Percentiles rank a stretch among this genome's conserved stretches.
phyloP scores from a whole-genome alignment of 2,113 vertebrate species.

The Tauraco erythrolophus region DNA sequence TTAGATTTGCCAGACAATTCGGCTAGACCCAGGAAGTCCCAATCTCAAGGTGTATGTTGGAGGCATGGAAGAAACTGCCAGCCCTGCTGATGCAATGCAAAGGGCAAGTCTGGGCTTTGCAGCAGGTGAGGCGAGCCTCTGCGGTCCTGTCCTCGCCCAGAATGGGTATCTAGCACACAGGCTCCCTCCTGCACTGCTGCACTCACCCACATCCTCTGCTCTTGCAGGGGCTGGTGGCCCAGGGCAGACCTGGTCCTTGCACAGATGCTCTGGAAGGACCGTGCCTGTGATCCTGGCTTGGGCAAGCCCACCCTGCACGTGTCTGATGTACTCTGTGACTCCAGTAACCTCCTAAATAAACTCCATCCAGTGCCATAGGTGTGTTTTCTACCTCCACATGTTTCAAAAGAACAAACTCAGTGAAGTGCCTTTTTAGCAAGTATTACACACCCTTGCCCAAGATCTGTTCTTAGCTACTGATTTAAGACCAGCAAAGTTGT shows the following conservation, averaged over 20 bases:
- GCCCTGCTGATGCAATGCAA: neutral
- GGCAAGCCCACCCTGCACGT: rapidly evolving
- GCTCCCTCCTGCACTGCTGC: neutral
- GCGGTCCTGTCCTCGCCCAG: neutral
- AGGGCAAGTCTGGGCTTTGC: neutral
- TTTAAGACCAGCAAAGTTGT: neutral
- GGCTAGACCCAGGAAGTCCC: neutral
- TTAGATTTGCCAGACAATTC: neutral
- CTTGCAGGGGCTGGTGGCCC: neutral
- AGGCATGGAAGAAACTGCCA: neutral
- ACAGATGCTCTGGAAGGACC: neutral
- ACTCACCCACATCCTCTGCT: neutral
- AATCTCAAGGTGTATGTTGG: neutral
- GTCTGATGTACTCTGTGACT: neutral
- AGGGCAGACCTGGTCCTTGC: neutral
- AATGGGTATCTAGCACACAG: neutral
- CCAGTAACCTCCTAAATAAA: neutral
- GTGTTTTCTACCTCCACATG: neutral
- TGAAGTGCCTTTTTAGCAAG: neutral
- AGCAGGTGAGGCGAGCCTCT: neutral
- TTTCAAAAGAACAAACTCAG: neutral
- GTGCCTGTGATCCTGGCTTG: neutral
- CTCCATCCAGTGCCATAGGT: neutral
- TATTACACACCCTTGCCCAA: neutral
- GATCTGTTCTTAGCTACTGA: neutral